Evolutionary conservation across 2,113 vertebrate species (phyloP), one percentile per base, ranked within the genome.

Genomic region (Acinonyx jubatus): DNA sequence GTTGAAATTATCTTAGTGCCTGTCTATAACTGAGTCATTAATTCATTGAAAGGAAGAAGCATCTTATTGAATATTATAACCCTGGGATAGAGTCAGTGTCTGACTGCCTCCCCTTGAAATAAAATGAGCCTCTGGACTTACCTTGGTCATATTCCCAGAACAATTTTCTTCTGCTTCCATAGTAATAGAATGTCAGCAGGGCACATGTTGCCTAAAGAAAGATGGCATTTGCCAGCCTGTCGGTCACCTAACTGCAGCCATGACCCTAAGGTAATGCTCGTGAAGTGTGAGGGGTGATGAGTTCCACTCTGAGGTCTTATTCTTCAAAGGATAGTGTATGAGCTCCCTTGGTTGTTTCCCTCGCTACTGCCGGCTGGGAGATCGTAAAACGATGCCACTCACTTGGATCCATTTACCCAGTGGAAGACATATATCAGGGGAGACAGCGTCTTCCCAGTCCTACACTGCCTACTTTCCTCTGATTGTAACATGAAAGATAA

Each of bases 71-170:
- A 19, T 45, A 61, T 25, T 89, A 16, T 50, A 65, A 38, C 55
- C 21, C 52, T 45, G 8, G 55, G 12, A 15, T 61, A 52, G 14
- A 74, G 2, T 50, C 23, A 4, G 9, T 19, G 63, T 41, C 66
- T 89, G 10, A 2, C 38, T 65, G n/a, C n/a, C 55, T 91, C 25
- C 29, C n/a, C 45, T 86, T 68, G 0, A 90, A 89, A 31, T 79
- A 74, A 61, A 92, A 92, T 79, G 83, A 94, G 36, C 19, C 29
- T 81, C 65, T 97, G 45, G 8, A n/a, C 45, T 76, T 89, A 73
- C 29, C 63, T 87, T 73, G 86, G n/a, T 29, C 65, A n/a, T 13
- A n/a, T 50, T 52, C 66, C 16, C 85, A 19, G 19, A 61, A 94
- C 11, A 86, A 82, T 68, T 63, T 94, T 33, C 7, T 25, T 76